These are phyloP conservation scores for Eulemur albifrons DNA, from an alignment of 2,797 vertebrate species.

Conservation along the genomic window DNA sequence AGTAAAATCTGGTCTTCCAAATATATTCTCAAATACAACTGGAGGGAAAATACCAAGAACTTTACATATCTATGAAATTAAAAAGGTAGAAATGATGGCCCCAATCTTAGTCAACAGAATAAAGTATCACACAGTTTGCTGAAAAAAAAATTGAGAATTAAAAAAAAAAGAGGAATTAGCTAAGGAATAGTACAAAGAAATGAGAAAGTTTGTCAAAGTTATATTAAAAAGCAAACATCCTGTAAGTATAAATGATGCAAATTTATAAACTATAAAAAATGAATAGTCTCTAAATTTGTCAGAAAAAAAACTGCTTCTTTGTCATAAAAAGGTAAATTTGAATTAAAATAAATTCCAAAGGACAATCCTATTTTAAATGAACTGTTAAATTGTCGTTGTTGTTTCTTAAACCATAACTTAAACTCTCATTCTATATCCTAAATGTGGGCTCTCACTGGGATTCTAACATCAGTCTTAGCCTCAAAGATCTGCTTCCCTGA, in stretches of 20 bases:
- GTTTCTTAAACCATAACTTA: background rate
- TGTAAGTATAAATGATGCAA: background rate
- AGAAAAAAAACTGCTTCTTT: background rate
- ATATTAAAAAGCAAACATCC: background rate
- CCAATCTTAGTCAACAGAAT: background rate
- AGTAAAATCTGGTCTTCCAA: background rate
- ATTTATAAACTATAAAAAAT: background rate
- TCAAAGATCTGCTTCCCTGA: background rate
- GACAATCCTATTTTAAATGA: background rate
- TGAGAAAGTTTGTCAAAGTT: background rate
- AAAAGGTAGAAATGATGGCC: background rate
- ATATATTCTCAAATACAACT: background rate
- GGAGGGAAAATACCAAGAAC: background rate
- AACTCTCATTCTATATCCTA: background rate
- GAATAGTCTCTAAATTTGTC: background rate
- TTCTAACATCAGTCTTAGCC: background rate
- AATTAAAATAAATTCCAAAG: background rate
- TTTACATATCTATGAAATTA: background rate
- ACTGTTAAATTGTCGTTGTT: background rate
- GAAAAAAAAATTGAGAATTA: background rate
- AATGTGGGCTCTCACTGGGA: background rate
- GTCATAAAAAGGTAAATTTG: background rate
- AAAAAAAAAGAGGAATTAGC: background rate
- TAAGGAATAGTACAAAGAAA: background rate
- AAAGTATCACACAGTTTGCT: background rate